Evolutionary conservation across 2,113 vertebrate genomes (phyloP), one percentile per base, ranked within the genome.

Genomic region (Plestiodon gilberti): DNA sequence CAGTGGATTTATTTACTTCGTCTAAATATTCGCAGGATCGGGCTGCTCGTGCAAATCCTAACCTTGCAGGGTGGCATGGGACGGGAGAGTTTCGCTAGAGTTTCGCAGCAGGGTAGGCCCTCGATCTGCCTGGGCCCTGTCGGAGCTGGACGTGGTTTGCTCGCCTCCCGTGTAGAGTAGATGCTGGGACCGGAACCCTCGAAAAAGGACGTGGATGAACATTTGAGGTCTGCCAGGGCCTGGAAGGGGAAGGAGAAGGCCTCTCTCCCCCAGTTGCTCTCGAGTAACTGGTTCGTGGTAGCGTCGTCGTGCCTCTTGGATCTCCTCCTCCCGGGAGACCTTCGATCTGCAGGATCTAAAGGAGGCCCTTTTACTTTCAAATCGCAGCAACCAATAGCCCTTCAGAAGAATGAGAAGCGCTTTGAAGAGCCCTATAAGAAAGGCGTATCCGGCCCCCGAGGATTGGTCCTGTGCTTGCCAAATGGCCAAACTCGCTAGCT

Each of bases 241-340:
- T 69, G 30, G 65, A 69, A 9, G 65, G 2, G n/a, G 28, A 55
- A 6, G 38, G 20, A 22, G 71, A 13, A 13, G 28, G 75, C 1
- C 52, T 4, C 30, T 3, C 2, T 17, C 23, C 7, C 0, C 2
- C 18, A 8, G 18, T 18, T 10, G 17, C 30, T 20, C n/a, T n/a
- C n/a, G 7, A n/a, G 18, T 11, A 40, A 6, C 71, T 2, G 5
- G n/a, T 17, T 17, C 33, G 38, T 78, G 9, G 15, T 61, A 6
- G 4, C 40, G 25, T 4, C 4, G 35, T 2, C 18, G 17, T 22
- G 62, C 30, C 30, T 40, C 78, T 43, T 22, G 62, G 62, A 22
- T 17, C 62, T 13, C 64, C 65, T 81, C 18, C 40, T 81, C 40
- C 40, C 28, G 64, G 18, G 40, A 52, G 62, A 43, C 40, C 40